Evolutionary conservation across 1,140 invertebrate genomes (phyloP), one percentile per base, ranked within the genome.

Genomic region (Reticulitermes speratus): DNA sequence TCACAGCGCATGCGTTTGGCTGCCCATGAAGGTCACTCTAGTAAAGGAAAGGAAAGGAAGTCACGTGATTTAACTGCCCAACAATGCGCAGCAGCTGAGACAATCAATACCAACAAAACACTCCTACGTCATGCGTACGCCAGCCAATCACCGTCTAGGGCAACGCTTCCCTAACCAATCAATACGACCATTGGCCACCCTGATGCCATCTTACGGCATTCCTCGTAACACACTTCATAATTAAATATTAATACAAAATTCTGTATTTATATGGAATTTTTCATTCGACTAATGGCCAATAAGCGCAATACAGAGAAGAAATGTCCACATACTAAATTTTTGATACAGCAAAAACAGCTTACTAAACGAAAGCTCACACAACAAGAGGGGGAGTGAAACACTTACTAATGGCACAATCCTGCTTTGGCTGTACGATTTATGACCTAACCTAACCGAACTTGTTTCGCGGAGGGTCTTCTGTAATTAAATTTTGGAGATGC

Each of bases 21-120:
- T 55, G 52, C 65, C 9, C 65, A 75, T 1, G 14, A 75, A 75
- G 65, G 65, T 75, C 65, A 75, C 65, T 75, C 16, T 19, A 12
- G 52, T 55, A 16, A 21, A 48, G 48, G 16, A 48, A 48, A 55
- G 65, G 65, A 75, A 75, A 75, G 65, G n/a, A 75, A 25, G 65
- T 75, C 65, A 75, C 65, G 65, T 75, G 65, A 25, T 55, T 55
- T 5, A 55, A 55, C 14, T 55, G 19, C n/a, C 65, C 25, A 75
- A 75, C 65, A 75, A 75, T 75, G 65, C 65, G n/a, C 65, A 75
- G 65, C 65, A 55, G 52, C 52, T 55, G 52, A 16, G 52, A 55
- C 52, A 75, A 75, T 75, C 65, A 75, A 75, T 75, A 75, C 65
- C 65, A 75, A 30, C 65, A 75, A 75, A 55, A 75, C 65, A 16